These are phyloP conservation scores for Pyrocoelia pectoralis DNA, from an alignment of 2,888 invertebrate genomes.

Conservation along the genomic window DNA sequence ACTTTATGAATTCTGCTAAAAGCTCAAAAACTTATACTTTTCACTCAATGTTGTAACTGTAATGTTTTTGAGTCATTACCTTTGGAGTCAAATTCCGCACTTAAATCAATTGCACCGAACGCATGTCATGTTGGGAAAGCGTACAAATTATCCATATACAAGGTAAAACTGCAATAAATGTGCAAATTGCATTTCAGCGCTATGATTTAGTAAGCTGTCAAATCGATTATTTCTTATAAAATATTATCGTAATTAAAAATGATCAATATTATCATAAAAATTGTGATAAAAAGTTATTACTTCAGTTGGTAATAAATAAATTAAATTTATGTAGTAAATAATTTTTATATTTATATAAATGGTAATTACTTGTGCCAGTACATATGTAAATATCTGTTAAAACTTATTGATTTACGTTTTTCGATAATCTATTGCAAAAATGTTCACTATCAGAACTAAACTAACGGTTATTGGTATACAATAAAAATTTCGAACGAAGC, in stretches of 20 bases:
- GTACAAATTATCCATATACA: background rate
- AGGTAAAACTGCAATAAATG: background rate
- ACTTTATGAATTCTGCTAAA: no score
- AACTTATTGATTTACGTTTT: background rate
- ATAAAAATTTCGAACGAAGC: no score
- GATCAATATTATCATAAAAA: background rate
- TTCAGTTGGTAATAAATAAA: background rate
- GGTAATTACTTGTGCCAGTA: background rate
- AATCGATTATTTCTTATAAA: background rate
- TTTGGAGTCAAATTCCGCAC: background rate
- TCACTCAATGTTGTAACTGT: no score
- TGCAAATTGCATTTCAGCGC: background rate
- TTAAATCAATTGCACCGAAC: background rate
- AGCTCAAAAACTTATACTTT: no score
- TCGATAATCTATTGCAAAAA: no score
- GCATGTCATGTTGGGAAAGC: background rate
- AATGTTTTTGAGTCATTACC: no score
- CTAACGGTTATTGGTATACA: no score
- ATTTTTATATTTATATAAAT: no score
- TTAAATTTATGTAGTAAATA: background rate
- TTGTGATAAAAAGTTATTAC: constrained; percentile 1
- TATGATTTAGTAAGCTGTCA: background rate
- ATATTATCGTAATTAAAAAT: background rate
- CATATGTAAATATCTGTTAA: background rate
- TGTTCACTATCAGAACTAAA: no score